Evolutionary conservation across 2,797 vertebrate species (phyloP), one percentile per base, ranked within the genome.

Genomic region (Tadarida brasiliensis): DNA sequence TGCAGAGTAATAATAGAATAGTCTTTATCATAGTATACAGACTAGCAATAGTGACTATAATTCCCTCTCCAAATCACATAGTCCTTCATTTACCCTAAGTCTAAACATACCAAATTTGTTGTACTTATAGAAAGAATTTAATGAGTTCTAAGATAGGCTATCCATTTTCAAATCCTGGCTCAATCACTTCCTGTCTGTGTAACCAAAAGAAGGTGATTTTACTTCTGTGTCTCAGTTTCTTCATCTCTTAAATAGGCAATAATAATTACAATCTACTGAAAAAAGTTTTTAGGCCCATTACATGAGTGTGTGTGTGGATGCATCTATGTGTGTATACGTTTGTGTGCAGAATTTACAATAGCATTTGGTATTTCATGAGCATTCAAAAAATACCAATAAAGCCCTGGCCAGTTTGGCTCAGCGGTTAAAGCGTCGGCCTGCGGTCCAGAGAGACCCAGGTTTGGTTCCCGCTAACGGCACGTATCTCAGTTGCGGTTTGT

Each of bases 351-450:
- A 90, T 47, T 84, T 82, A 44, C 20, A 87, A 56, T 44, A 7
- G 39, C 39, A 44, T 44, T 30, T 71, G 15, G 9, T 11, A 85
- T 51, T 85, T 14, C 51, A 61, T 22, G 7, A 87, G 26, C 56
- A 70, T 28, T 87, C 57, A 87, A 86, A 91, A 95, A 87, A 74
- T 65, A 39, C 30, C 22, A 94, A 73, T 76, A 81, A 86, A n/a
- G n/a, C n/a, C n/a, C n/a, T n/a, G n/a, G n/a, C n/a, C n/a, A n/a
- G n/a, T n/a, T n/a, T n/a, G n/a, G n/a, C n/a, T n/a, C n/a, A n/a
- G n/a, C n/a, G n/a, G n/a, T n/a, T n/a, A n/a, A n/a, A n/a, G n/a
- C n/a, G n/a, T n/a, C n/a, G n/a, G n/a, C n/a, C n/a, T n/a, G n/a
- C n/a, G n/a, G n/a, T n/a, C n/a, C n/a, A n/a, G n/a, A n/a, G n/a